Percentiles rank a stretch among this genome's conserved stretches.
Evolutionary conservation across 1,140 invertebrate species (phyloP).

Genomic region (Diorhabda sublineata): DNA sequence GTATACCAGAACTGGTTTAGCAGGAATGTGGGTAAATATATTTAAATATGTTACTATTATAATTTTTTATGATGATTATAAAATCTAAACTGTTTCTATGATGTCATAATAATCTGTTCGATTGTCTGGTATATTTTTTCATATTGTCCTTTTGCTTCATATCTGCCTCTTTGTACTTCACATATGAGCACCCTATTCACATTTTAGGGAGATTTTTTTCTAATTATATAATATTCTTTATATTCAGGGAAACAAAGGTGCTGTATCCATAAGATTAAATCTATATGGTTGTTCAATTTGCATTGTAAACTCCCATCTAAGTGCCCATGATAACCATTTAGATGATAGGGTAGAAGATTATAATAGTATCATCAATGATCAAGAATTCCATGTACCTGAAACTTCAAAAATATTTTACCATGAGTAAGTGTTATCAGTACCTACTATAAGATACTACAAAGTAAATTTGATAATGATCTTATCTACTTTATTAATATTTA

Average conservation of each 20-base stretch:
- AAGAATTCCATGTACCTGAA: slow-evolving; percentile 65
- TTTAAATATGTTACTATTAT: background rate
- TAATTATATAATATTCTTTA: slow-evolving; percentile 9
- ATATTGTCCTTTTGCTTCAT: no score
- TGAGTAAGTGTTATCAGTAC: slow-evolving; percentile 61
- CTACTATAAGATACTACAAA: background rate
- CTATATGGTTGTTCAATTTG: slow-evolving; percentile 83
- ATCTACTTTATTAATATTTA: no score
- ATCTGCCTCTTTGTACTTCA: background rate
- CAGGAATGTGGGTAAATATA: slow-evolving; percentile 73
- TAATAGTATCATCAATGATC: slow-evolving; percentile 72
- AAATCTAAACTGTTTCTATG: background rate
- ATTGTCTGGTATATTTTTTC: no score
- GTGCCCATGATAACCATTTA: slow-evolving; percentile 79
- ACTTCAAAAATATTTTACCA: slow-evolving; percentile 83
- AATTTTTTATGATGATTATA: background rate
- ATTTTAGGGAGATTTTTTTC: background rate
- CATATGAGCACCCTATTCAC: background rate
- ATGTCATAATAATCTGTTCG: no score
- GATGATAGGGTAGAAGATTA: slow-evolving; percentile 81
- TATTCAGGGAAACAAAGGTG: slow-evolving; percentile 92
- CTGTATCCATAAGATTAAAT: slow-evolving; percentile 79
- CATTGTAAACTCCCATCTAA: slow-evolving; percentile 83
- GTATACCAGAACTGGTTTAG: slow-evolving; percentile 82
- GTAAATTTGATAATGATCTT: no score